These are phyloP conservation scores for Hippopotamyrus pictus DNA, from an alignment of 2,797 vertebrate species.

Conservation along the genomic window DNA sequence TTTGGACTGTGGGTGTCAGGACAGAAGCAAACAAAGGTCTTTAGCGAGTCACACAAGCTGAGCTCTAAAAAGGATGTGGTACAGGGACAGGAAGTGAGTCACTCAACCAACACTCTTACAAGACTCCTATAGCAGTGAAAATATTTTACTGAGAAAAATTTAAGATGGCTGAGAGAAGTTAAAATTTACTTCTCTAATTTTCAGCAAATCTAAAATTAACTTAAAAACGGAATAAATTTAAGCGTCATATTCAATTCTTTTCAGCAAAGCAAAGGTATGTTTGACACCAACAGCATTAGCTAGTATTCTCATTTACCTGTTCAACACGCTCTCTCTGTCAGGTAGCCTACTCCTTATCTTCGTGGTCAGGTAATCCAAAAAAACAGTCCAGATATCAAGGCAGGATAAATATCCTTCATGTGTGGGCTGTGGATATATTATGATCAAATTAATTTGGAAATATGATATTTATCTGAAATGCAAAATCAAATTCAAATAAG, in stretches of 20 bases:
- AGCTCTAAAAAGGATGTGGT: constrained; percentile 8
- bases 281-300: neutral
- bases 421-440: constrained; percentile 67
- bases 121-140: neutral
- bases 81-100: constrained; percentile 13
- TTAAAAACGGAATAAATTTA: neutral
- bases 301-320: constrained; percentile 64
- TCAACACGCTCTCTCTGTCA: constrained; percentile 86
- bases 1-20: neutral
- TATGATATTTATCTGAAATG: neutral
- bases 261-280: neutral
- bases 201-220: neutral
- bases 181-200: neutral
- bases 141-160: neutral
- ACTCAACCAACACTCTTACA: neutral
- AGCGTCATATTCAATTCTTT: neutral
- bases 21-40: neutral
- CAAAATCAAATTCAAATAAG: neutral
- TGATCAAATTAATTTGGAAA: neutral
- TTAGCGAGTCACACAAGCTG: neutral
- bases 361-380: constrained; percentile 93
- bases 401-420: constrained; percentile 97
- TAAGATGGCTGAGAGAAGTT: neutral
- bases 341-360: constrained; percentile 91
- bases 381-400: constrained; percentile 95